A percentile compares a stretch with the other conserved stretches of the same genome.
Conservation (phyloP, 2,113 vertebrate species). For the Cephalopterus ornatus region DNA sequence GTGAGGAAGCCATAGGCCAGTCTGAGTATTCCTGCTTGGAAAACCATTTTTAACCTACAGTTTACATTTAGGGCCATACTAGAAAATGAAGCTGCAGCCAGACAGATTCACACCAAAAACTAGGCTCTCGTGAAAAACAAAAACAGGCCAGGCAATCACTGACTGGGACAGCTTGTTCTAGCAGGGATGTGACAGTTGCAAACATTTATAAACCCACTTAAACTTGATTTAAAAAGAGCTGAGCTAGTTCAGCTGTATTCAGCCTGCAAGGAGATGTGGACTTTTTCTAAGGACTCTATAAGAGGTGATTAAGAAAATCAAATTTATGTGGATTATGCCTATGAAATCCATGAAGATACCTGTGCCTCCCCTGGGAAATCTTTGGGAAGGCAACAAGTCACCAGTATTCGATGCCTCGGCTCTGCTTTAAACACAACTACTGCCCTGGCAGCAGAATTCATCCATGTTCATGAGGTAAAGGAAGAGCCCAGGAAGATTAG, state of each 20-base stretch:
- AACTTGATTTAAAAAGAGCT: slow-evolving; percentile 15
- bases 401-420: fast-evolving
- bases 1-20: fast-evolving
- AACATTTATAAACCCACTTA: not conserved
- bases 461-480: not conserved
- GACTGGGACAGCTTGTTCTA: slow-evolving; percentile 16
- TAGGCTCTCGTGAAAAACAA: not conserved
- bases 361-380: not conserved
- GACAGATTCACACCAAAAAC: not conserved
- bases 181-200: not conserved
- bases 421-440: not conserved
- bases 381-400: not conserved
- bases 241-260: not conserved
- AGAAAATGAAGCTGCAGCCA: not conserved
- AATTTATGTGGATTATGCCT: not conserved
- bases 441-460: not conserved
- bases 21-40: not conserved
- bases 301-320: not conserved
- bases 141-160: not conserved
- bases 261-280: not conserved
- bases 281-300: not conserved
- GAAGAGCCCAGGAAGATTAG: not conserved
- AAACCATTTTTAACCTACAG: not conserved
- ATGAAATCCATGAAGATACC: not conserved
- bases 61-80: not conserved